Conservation (phyloP, 2,113 vertebrate species). For the Ptychochromis oligacanthus region DNA sequence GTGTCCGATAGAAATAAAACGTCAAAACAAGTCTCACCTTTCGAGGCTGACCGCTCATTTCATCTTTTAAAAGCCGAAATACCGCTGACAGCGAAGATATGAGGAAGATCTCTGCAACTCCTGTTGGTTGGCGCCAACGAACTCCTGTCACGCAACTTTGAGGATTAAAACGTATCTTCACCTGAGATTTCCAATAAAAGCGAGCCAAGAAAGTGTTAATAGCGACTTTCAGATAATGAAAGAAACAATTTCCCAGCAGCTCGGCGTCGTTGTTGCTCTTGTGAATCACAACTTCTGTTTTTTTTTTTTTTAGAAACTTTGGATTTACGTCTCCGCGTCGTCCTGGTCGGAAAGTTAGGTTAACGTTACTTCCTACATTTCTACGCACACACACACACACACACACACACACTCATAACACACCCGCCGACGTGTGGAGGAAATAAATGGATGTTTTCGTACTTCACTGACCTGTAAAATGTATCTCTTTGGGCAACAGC, state of each 20-base stretch:
- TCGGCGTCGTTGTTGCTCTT: fast-evolving
- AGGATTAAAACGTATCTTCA: conserved; percentile 11
- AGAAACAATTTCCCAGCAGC: background rate
- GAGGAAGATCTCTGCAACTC: background rate
- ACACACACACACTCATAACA: background rate
- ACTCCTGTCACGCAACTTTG: conserved; percentile 15
- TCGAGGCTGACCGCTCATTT: conserved; percentile 13
- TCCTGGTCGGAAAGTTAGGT: conserved; percentile 16
- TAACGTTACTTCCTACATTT: conserved; percentile 71
- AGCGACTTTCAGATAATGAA: background rate
- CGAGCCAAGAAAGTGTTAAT: background rate
- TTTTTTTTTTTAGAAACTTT: background rate
- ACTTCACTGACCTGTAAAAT: background rate
- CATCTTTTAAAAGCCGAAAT: background rate
- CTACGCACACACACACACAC: background rate
- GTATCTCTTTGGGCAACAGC: background rate
- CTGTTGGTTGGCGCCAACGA: background rate
- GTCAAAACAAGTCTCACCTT: conserved; percentile 46
- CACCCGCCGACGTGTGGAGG: background rate
- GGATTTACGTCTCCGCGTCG: conserved; percentile 28
- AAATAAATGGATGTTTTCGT: background rate
- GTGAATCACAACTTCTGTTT: background rate
- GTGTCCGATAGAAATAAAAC: background rate
- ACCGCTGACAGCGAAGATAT: background rate
- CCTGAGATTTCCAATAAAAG: conserved; percentile 35